Percentiles rank a stretch among this genome's conserved stretches.
phyloP scores from a whole-genome alignment of 2,888 invertebrate species.

The Zygogramma bicolorata region DNA sequence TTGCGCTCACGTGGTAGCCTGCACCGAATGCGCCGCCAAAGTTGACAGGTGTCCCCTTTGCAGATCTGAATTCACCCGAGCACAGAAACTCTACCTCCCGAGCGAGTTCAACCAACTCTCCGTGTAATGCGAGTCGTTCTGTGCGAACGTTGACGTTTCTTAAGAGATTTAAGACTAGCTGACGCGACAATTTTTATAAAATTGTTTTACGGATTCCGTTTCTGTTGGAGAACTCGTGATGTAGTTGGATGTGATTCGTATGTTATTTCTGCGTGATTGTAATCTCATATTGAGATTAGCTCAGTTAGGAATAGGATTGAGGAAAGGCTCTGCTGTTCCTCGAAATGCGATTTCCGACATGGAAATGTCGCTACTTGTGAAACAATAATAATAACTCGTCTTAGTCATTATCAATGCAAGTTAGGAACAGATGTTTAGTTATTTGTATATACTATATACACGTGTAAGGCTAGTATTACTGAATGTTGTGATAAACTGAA shows the following conservation, averaged over 20 bases:
- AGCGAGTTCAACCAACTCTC: slow-evolving; percentile 68
- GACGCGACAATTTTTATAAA: slow-evolving; percentile 24
- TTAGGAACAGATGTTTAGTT: slow-evolving; percentile 42
- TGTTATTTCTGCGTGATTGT: slow-evolving; percentile 4
- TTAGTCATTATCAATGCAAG: slow-evolving; percentile 57
- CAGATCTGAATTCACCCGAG: slow-evolving; percentile 76
- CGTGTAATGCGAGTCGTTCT: background rate
- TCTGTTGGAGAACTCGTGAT: slow-evolving; percentile 20
- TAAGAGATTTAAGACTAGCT: slow-evolving; percentile 40
- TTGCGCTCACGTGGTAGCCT: slow-evolving; percentile 89
- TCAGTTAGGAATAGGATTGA: background rate
- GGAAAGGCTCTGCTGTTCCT: background rate
- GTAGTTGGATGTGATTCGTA: slow-evolving; percentile 12
- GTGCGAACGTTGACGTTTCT: slow-evolving; percentile 15
- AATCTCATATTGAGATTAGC: slow-evolving; percentile 62
- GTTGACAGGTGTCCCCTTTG: slow-evolving; percentile 83
- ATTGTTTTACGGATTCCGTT: slow-evolving; percentile 26
- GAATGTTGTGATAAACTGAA: slow-evolving; percentile 42
- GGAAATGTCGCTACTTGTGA: background rate
- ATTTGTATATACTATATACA: slow-evolving; percentile 37
- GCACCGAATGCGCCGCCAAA: slow-evolving; percentile 80
- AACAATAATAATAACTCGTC: slow-evolving; percentile 30
- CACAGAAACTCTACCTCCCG: slow-evolving; percentile 79
- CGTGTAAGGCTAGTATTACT: slow-evolving; percentile 43
- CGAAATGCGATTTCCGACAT: slow-evolving; percentile 3